Conservation (phyloP, 2,888 invertebrate genomes). For the Candidula unifasciata region DNA sequence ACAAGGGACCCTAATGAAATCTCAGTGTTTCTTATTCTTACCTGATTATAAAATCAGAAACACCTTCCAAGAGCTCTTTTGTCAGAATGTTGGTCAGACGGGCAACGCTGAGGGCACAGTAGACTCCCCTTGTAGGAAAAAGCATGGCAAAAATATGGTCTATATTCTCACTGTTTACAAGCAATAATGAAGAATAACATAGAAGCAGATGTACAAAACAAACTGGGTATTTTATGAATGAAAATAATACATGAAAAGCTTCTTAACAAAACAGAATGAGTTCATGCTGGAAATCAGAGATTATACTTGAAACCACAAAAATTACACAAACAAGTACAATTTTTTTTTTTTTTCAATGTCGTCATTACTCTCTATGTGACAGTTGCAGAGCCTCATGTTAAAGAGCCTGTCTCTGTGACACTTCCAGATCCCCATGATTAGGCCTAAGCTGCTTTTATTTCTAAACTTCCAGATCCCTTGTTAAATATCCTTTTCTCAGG, state of each 20-base stretch:
- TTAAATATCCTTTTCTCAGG: too few relatives aligned
- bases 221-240: neutral
- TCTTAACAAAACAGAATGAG: neutral
- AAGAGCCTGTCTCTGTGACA: too few relatives aligned
- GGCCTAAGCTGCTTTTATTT: too few relatives aligned
- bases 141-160: neutral
- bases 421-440: too few relatives aligned
- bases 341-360: too few relatives aligned
- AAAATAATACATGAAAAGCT: neutral
- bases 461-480: too few relatives aligned
- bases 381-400: too few relatives aligned
- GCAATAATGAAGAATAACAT: neutral
- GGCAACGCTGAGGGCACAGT: slow-evolving; percentile 95
- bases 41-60: slow-evolving; percentile 93
- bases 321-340: too few relatives aligned
- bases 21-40: slow-evolving; percentile 66
- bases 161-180: neutral
- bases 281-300: too few relatives aligned
- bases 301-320: too few relatives aligned
- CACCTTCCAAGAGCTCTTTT: slow-evolving; percentile 88
- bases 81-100: slow-evolving; percentile 87
- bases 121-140: slow-evolving; percentile 87
- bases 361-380: too few relatives aligned
- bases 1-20: too few relatives aligned
- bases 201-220: neutral